Evolutionary conservation across 2,888 invertebrate genomes (phyloP).

Genomic region (Athripsodes cinereus): DNA sequence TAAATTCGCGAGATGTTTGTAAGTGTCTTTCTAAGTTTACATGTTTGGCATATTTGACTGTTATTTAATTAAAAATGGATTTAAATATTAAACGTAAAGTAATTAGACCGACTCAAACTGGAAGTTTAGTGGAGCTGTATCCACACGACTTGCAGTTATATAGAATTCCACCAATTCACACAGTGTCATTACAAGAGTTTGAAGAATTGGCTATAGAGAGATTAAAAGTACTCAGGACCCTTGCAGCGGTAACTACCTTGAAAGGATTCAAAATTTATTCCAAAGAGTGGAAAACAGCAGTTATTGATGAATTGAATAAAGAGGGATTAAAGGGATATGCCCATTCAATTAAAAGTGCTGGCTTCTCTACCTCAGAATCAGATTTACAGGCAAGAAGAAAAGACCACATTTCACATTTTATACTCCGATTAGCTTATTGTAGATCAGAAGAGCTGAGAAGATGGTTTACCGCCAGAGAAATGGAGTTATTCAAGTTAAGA

Average conservation of each 20-base stretch:
- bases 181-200: conserved; percentile 75
- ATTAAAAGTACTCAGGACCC: conserved; percentile 66
- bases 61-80: conserved; percentile 37
- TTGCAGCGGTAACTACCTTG: conserved; percentile 65
- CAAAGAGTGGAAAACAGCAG: conserved; percentile 61
- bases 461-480: conserved; percentile 87
- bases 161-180: conserved; percentile 63
- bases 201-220: conserved; percentile 83
- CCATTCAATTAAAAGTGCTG: conserved; percentile 53
- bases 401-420: conserved; percentile 91
- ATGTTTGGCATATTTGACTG: too few relatives aligned
- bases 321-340: conserved; percentile 62
- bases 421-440: conserved; percentile 86
- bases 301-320: conserved; percentile 58
- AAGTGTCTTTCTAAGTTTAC: too few relatives aligned
- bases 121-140: conserved; percentile 53
- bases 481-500: conserved; percentile 81
- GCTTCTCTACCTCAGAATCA: conserved; percentile 49
- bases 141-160: conserved; percentile 78
- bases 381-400: conserved; percentile 62
- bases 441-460: conserved; percentile 74
- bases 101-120: conserved; percentile 35
- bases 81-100: conserved; percentile 45
- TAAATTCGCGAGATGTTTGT: too few relatives aligned
- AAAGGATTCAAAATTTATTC: conserved; percentile 57